A percentile compares a stretch with the other conserved stretches of the same genome.
Evolutionary conservation across 2,113 vertebrate genomes (phyloP).

Genomic region (Charadrius vociferus): DNA sequence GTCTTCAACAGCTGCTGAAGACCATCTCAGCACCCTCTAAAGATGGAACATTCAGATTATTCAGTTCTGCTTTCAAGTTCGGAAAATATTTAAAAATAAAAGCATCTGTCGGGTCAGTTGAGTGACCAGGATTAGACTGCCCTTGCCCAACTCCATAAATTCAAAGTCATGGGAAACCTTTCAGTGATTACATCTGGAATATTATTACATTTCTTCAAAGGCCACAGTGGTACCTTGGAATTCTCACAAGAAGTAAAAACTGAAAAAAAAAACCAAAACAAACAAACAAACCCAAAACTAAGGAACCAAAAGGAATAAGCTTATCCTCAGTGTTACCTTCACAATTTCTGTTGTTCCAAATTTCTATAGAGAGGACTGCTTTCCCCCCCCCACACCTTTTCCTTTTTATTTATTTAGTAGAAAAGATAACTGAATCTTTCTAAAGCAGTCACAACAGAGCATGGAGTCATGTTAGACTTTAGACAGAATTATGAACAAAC

Average conservation of each 20-base stretch:
- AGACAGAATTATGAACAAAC: neutral
- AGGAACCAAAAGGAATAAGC: neutral
- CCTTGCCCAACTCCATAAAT: neutral
- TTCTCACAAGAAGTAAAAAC: neutral
- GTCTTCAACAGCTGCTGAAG: slow-evolving; percentile 8
- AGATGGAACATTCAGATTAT: neutral
- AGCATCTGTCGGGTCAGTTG: slow-evolving; percentile 13
- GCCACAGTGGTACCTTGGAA: neutral
- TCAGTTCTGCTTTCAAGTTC: slow-evolving; percentile 32
- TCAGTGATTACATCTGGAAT: neutral
- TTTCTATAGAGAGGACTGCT: neutral
- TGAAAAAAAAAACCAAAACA: no score
- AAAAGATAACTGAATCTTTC: neutral
- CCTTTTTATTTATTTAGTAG: neutral
- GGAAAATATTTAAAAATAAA: slow-evolving; percentile 41
- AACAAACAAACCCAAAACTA: neutral
- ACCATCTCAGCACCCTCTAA: neutral
- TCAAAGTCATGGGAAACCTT: neutral
- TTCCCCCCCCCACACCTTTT: no score
- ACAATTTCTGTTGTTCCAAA: neutral
- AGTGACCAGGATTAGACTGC: neutral
- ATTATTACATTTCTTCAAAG: neutral
- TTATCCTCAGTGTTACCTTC: neutral
- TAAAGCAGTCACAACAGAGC: neutral
- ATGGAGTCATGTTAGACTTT: neutral